Base-by-base conservation (phyloP, 2,888 invertebrate species). In the Spilosoma lubricipeda region DNA sequence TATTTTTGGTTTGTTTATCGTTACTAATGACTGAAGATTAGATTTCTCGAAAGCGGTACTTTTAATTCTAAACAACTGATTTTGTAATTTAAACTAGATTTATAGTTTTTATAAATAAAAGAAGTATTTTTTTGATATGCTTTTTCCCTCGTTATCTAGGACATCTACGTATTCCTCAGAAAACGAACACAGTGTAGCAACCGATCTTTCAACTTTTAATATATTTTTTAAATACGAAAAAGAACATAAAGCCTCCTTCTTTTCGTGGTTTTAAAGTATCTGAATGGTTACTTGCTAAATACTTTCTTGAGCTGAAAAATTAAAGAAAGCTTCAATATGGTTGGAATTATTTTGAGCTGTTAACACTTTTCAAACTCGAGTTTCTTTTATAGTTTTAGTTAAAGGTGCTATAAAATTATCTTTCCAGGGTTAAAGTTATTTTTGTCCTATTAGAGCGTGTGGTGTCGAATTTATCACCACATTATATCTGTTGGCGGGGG, bases 401-500 rank as follows among this genome's bases (percentile, higher is more conserved):
- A 27, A 48, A 48, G 23, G 30, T 48, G 11, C 7, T 48, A 67
- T 33, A 33, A 23, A 8, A 33, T 48, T 13, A 67, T 33, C 13
- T 45, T 33, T 48, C 9, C 33, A 48, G 33, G 33, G 33, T 11
- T 48, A 48, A 7, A 23, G 23, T 23, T 23, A 27, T n/a, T 42
- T 67, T 42, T 48, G 20, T 67, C 33, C 33, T 48, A 67, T 48
- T 30, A 0, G 13, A 5, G 30, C 23, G 33, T 48, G 30, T 67
- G 23, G 67, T 67, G 30, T 48, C 67, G 23, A 67, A 67, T 67
- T 33, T 67, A 67, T 67, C 13, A 67, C 48, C 20, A 45, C 67
- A 48, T 48, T 45, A 45, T 45, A 30, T 67, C 67, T 48, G 67
- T 67, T 30, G 48, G 67, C 67, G 33, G 30, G 48, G 30, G 18